Evolutionary conservation across 2,888 invertebrate species (phyloP).

Genomic region (Bugula neritina): DNA sequence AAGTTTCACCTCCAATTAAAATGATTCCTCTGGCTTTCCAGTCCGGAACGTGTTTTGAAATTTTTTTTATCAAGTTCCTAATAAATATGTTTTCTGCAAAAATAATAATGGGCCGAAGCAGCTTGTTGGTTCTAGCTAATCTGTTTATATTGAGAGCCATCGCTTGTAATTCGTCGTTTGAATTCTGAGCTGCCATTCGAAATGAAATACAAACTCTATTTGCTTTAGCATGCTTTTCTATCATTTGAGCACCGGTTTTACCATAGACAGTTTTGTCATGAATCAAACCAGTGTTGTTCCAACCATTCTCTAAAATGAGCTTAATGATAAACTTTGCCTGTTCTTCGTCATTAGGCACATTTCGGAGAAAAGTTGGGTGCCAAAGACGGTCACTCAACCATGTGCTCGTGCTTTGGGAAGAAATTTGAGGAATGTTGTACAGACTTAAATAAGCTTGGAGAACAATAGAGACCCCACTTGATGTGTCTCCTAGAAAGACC

Average conservation of each 20-base stretch:
- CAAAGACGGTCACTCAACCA: conserved; percentile 39
- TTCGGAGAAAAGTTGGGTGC: conserved; percentile 44
- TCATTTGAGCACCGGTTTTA: conserved; percentile 37
- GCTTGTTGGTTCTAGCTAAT: background rate
- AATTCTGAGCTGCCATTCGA: no score
- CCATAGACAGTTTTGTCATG: conserved; percentile 45
- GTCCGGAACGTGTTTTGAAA: background rate
- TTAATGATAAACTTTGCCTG: conserved; percentile 40
- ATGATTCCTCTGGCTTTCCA: conserved; percentile 24
- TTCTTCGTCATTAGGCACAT: conserved; percentile 43
- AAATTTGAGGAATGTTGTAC: conserved; percentile 39
- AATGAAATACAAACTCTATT: conserved; percentile 39
- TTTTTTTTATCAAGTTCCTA: background rate
- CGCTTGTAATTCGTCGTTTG: background rate
- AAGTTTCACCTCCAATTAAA: conserved; percentile 28
- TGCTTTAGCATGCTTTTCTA: conserved; percentile 34
- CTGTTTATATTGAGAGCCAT: background rate
- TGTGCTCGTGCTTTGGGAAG: conserved; percentile 40
- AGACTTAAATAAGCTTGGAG: conserved; percentile 37
- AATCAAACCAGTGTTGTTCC: conserved; percentile 41
- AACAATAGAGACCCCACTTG: conserved; percentile 40
- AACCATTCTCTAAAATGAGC: conserved; percentile 36
- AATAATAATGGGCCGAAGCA: background rate
- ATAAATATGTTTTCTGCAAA: conserved; percentile 6
- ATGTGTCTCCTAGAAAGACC: conserved; percentile 28